A percentile compares a stretch with the other conserved stretches of the same genome.
Evolutionary conservation across 2,888 invertebrate genomes (phyloP).

Genomic region (Ctenicera cuprea): DNA sequence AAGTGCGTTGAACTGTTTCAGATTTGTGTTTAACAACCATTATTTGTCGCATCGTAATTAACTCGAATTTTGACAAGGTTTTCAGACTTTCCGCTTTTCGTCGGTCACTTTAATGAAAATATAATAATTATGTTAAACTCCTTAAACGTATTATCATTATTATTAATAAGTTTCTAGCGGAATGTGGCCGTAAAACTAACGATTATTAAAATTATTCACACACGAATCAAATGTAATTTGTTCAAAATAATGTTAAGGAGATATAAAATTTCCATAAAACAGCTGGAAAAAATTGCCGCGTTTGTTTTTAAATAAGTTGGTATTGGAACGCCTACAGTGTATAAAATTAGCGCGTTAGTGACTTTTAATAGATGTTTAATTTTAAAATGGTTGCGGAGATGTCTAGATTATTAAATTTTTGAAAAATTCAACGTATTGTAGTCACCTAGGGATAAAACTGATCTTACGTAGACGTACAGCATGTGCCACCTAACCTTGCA

Average conservation of each 20-base stretch:
- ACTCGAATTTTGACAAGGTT: too few species aligned
- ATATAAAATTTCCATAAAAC: slow-evolving; percentile 23
- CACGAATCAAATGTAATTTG: background rate
- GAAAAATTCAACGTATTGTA: background rate
- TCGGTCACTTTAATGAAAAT: too few species aligned
- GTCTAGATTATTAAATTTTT: slow-evolving; percentile 12
- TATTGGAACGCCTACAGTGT: slow-evolving; percentile 17
- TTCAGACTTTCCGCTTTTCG: too few species aligned
- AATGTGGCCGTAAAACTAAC: background rate
- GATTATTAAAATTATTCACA: background rate
- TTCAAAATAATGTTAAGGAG: slow-evolving; percentile 10
- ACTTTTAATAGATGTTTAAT: slow-evolving; percentile 17
- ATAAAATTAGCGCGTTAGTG: slow-evolving; percentile 21
- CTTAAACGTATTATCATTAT: too few species aligned
- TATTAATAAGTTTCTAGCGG: background rate
- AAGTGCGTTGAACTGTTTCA: background rate
- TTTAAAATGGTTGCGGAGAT: slow-evolving; percentile 3
- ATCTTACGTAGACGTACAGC: too few species aligned
- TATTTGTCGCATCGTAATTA: too few species aligned
- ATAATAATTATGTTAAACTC: too few species aligned
- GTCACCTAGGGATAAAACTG: too few species aligned
- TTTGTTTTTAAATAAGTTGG: slow-evolving; percentile 17
- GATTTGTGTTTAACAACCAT: too few species aligned
- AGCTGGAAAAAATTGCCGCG: slow-evolving; percentile 7
- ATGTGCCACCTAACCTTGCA: too few species aligned